phyloP scores from a whole-genome alignment of 2,888 invertebrate species.

The Neoscelio sp. region DNA sequence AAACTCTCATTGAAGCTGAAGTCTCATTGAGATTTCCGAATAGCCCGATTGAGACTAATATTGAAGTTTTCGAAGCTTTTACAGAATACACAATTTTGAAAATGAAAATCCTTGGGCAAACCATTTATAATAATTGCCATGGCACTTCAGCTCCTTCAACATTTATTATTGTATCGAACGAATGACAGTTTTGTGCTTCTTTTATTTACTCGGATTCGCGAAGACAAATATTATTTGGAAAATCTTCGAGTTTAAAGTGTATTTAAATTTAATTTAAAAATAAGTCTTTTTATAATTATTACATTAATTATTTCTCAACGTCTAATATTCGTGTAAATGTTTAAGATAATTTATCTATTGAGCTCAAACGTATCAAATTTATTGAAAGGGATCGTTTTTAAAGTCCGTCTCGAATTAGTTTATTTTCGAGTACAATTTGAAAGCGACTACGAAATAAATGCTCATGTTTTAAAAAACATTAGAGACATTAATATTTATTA shows the following conservation, averaged over 20 bases:
- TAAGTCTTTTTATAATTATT: no score
- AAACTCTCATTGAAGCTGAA: slow-evolving; percentile 64
- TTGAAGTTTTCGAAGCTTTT: slow-evolving; percentile 57
- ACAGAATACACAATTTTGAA: slow-evolving; percentile 55
- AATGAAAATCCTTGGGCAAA: slow-evolving; percentile 46
- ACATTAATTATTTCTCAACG: no score
- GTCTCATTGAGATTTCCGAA: slow-evolving; percentile 60
- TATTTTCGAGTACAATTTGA: slow-evolving; percentile 4
- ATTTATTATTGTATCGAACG: slow-evolving; percentile 14
- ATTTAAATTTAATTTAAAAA: no score
- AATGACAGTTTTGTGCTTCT: slow-evolving; percentile 16
- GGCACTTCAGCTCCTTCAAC: slow-evolving; percentile 4
- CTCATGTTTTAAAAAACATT: slow-evolving; percentile 31
- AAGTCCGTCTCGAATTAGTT: background rate
- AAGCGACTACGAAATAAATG: background rate
- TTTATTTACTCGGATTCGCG: no score
- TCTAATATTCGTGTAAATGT: no score
- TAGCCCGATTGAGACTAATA: slow-evolving; percentile 65
- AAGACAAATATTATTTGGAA: no score
- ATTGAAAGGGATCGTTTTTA: no score
- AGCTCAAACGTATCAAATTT: no score
- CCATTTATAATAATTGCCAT: slow-evolving; percentile 25
- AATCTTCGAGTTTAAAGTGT: no score
- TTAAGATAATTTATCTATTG: no score
- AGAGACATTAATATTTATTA: slow-evolving; percentile 41